Percentiles rank a stretch among this genome's conserved stretches.
These are phyloP conservation scores for Columbina picui DNA, from an alignment of 2,113 vertebrate species.

Conservation along the genomic window DNA sequence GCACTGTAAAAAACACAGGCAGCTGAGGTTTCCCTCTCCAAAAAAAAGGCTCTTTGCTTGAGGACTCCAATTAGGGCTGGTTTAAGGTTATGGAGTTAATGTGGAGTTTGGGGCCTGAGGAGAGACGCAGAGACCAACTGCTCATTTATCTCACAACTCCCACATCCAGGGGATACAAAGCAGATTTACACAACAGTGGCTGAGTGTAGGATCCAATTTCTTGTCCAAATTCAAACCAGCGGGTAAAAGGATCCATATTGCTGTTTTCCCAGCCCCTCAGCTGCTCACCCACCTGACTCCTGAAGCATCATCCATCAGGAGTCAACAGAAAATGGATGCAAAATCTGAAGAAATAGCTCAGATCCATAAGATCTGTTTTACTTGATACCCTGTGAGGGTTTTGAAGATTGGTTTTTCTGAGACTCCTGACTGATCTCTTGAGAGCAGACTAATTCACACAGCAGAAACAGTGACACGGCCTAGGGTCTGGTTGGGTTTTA, in stretches of 20 bases:
- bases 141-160: neutral
- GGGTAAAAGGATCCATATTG: neutral
- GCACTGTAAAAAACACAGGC: neutral
- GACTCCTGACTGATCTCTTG: neutral
- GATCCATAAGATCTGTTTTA: neutral
- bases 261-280: neutral
- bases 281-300: neutral
- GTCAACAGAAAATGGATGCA: neutral
- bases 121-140: neutral
- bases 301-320: neutral
- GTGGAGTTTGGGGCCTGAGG: neutral
- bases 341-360: neutral
- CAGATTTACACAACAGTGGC: neutral
- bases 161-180: neutral
- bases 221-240: neutral
- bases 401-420: neutral
- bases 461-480: neutral
- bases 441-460: neutral
- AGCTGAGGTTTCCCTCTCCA: neutral
- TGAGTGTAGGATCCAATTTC: neutral
- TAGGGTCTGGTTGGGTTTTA: neutral
- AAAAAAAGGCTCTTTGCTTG: neutral
- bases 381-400: neutral
- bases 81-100: neutral
- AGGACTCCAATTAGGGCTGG: neutral